A percentile compares a stretch with the other conserved stretches of the same genome.
Evolutionary conservation across 2,797 vertebrate genomes (phyloP).

Genomic region (Cirrhinus molitorella): DNA sequence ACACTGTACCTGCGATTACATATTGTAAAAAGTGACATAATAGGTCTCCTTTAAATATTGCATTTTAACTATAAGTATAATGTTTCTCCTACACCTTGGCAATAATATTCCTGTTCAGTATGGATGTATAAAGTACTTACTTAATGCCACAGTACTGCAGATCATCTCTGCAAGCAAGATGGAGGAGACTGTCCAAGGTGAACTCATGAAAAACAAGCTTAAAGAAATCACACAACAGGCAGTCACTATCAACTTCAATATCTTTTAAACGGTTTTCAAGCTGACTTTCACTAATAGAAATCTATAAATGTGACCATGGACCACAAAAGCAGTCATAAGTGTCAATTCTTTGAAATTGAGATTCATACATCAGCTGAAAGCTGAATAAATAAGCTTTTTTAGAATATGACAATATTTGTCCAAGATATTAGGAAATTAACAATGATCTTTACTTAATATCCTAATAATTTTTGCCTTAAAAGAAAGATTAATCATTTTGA

Average conservation of each 20-base stretch:
- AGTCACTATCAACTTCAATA: constrained; percentile 14
- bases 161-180: constrained; percentile 83
- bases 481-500: too few relatives aligned
- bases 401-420: too few relatives aligned
- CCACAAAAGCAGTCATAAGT: too few relatives aligned
- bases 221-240: constrained; percentile 38
- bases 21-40: too few relatives aligned
- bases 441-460: too few relatives aligned
- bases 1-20: too few relatives aligned
- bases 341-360: too few relatives aligned
- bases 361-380: too few relatives aligned
- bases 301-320: background rate
- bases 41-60: background rate
- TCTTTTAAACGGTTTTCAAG: background rate
- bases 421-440: too few relatives aligned
- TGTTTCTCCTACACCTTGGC: background rate
- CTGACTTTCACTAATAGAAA: background rate
- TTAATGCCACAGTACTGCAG: constrained; percentile 85
- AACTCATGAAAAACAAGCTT: constrained; percentile 85
- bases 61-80: background rate
- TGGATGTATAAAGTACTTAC: constrained; percentile 68
- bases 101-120: background rate
- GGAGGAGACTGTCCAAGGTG: constrained; percentile 83
- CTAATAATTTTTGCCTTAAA: too few relatives aligned
- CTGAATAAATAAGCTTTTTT: too few relatives aligned